phyloP scores from a whole-genome alignment of 2,888 invertebrate genomes.

The Ctena decussata region DNA sequence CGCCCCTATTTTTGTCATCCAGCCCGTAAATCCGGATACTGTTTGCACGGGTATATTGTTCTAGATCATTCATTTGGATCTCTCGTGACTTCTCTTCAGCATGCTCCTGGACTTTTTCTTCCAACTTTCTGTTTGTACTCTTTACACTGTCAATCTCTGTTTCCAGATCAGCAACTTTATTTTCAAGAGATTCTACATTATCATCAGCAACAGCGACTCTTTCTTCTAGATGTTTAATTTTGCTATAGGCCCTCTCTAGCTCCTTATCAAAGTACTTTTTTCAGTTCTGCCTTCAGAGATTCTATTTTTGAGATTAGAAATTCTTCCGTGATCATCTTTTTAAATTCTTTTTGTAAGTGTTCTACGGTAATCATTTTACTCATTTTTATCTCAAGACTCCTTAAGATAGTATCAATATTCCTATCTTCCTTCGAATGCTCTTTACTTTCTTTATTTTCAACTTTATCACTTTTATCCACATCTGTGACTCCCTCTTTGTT shows the following conservation, averaged over 20 bases:
- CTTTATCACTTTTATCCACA: not conserved
- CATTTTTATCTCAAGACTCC: not conserved
- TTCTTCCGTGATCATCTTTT: not conserved
- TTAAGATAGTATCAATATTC: not conserved
- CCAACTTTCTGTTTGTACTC: not conserved
- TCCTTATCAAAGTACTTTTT: not conserved
- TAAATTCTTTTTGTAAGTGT: not conserved
- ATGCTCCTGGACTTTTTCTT: not conserved
- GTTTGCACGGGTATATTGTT: slow-evolving; percentile 30
- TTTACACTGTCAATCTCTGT: not conserved
- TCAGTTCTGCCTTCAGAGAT: slow-evolving; percentile 1
- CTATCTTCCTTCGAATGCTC: not conserved
- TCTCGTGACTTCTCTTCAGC: not conserved
- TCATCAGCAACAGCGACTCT: not conserved
- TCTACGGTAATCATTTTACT: slow-evolving; percentile 1
- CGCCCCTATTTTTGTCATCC: not conserved
- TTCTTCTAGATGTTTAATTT: not conserved
- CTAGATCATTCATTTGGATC: not conserved
- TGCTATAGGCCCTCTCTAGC: not conserved
- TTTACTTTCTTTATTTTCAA: not conserved
- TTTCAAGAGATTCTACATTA: not conserved
- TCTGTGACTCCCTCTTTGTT: not conserved
- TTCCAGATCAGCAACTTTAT: not conserved
- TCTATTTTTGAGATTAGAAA: not conserved
- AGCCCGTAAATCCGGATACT: slow-evolving; percentile 19